Conservation (phyloP, 2,888 invertebrate genomes). For the Morpho helenor region DNA sequence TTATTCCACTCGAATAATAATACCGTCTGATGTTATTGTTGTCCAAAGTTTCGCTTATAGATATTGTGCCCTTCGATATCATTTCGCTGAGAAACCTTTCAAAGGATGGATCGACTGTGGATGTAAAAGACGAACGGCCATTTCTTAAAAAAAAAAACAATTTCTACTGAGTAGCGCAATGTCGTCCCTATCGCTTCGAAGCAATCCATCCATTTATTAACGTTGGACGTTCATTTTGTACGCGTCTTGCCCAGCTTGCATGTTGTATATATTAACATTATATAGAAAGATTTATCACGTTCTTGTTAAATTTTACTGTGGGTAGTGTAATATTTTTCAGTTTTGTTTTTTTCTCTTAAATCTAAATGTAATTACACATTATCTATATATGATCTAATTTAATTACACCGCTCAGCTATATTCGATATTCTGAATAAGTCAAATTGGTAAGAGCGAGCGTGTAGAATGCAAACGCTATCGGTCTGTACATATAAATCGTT, state of each 20-base stretch:
- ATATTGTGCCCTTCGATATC: conserved; percentile 40
- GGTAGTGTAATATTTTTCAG: conserved; percentile 61
- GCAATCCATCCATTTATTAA: conserved; percentile 67
- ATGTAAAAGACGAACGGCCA: conserved; percentile 43
- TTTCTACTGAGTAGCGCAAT: conserved; percentile 39
- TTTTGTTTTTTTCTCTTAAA: conserved; percentile 39
- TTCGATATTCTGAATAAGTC: no score
- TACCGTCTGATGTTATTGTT: conserved; percentile 53
- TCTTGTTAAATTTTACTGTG: conserved; percentile 72
- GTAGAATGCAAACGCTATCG: no score
- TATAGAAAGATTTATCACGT: conserved; percentile 57
- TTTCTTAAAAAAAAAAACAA: conserved; percentile 41
- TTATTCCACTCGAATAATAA: conserved; percentile 68
- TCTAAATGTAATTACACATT: conserved; percentile 29
- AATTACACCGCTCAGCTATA: no score
- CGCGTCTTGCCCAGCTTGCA: conserved; percentile 72
- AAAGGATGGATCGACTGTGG: conserved; percentile 21
- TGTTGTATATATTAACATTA: conserved; percentile 68
- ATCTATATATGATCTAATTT: conserved; percentile 17
- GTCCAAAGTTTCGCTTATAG: conserved; percentile 47
- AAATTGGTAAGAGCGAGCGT: no score
- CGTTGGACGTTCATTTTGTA: conserved; percentile 64
- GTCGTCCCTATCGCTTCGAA: conserved; percentile 62
- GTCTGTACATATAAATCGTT: no score
- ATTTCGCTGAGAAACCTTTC: conserved; percentile 32